A percentile compares a stretch with the other conserved stretches of the same genome.
phyloP scores from a whole-genome alignment of 1,140 invertebrate species.

The Periplaneta americana region DNA sequence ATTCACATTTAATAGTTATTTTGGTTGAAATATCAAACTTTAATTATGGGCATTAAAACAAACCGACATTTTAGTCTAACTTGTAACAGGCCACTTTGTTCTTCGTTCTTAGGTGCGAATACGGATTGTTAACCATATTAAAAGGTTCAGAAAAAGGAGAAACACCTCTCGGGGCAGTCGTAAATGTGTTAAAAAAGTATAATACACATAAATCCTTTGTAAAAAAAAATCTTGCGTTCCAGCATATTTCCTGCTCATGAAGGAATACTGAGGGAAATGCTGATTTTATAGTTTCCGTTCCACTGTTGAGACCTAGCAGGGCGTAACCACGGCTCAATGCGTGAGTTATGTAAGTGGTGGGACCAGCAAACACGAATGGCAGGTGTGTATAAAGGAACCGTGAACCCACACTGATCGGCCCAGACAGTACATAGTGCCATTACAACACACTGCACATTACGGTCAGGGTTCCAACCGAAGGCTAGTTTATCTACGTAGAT shows the following conservation, averaged over 20 bases:
- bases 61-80: too few relatives aligned
- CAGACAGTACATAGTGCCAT: too few relatives aligned
- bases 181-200: not conserved
- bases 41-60: too few relatives aligned
- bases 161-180: not conserved
- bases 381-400: not conserved
- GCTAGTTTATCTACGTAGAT: too few relatives aligned
- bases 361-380: not conserved
- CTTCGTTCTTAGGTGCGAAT: too few relatives aligned
- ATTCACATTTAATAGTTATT: too few relatives aligned
- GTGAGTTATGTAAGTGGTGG: not conserved
- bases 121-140: too few relatives aligned
- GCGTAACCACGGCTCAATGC: not conserved
- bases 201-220: not conserved
- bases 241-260: not conserved
- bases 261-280: not conserved
- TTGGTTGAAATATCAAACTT: too few relatives aligned
- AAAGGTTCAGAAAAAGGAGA: not conserved
- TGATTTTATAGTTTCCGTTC: not conserved
- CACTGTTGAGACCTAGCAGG: not conserved
- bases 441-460: too few relatives aligned
- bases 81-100: too few relatives aligned
- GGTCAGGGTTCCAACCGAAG: too few relatives aligned
- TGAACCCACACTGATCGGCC: not conserved
- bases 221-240: not conserved